Conservation (phyloP, 2,797 vertebrate species). For the Sebastes steindachneri region DNA sequence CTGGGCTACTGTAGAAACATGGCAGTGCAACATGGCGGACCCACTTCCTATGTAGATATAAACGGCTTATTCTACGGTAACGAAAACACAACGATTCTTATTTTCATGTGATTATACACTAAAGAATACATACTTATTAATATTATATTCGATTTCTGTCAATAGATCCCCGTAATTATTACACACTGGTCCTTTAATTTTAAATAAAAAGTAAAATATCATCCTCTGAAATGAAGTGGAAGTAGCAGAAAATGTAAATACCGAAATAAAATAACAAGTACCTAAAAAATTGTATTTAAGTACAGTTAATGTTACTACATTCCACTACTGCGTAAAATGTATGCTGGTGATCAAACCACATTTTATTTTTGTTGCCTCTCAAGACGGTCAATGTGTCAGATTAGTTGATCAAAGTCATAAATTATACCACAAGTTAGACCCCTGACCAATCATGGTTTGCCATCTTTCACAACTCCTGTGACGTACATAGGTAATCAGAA, state of each 20-base stretch:
- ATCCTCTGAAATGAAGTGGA: accelerated
- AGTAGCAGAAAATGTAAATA: neutral
- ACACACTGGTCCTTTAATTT: too few species aligned
- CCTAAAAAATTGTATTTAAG: neutral
- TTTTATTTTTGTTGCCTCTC: neutral
- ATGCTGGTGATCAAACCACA: neutral
- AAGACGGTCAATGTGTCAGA: neutral
- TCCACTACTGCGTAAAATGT: neutral
- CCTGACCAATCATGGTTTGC: neutral
- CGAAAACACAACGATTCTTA: too few species aligned
- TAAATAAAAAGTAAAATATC: accelerated
- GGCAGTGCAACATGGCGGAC: too few species aligned
- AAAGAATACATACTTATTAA: too few species aligned
- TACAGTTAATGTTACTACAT: neutral
- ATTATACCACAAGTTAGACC: neutral
- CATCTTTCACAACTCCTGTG: neutral
- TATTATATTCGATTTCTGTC: too few species aligned
- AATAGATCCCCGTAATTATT: too few species aligned
- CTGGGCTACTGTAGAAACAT: too few species aligned
- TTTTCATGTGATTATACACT: too few species aligned
- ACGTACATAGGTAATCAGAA: neutral
- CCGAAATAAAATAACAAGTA: neutral
- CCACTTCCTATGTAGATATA: too few species aligned
- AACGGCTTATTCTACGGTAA: too few species aligned
- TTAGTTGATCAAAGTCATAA: neutral